Percentiles rank a stretch among this genome's conserved stretches.
Conservation (phyloP, 2,797 vertebrate genomes). For the Gymnodraco acuticeps region DNA sequence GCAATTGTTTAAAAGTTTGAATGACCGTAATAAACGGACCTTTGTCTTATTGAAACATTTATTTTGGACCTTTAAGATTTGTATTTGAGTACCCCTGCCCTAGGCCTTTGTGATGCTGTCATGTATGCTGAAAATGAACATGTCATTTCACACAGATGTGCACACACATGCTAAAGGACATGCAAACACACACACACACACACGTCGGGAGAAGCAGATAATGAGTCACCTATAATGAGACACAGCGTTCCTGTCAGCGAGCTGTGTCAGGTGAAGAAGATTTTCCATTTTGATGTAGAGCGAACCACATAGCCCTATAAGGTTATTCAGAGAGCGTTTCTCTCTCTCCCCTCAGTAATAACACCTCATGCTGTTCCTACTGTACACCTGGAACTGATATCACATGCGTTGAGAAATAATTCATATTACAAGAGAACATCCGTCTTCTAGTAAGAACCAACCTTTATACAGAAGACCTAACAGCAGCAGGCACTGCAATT, state of each 20-base stretch:
- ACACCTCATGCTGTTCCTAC: conserved; percentile 44
- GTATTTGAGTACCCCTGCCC: too few relatives aligned
- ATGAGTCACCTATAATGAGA: conserved; percentile 74
- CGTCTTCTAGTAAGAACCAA: background rate
- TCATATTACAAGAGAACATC: conserved; percentile 20
- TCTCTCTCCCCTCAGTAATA: conserved; percentile 30
- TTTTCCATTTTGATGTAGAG: conserved; percentile 60
- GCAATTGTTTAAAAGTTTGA: too few relatives aligned
- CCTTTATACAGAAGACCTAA: background rate
- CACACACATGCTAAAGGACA: conserved; percentile 25
- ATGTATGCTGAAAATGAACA: conserved; percentile 52
- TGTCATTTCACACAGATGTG: conserved; percentile 44
- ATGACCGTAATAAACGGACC: too few relatives aligned
- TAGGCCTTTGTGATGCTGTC: conserved; percentile 25
- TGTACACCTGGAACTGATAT: conserved; percentile 46
- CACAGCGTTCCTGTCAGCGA: conserved; percentile 63
- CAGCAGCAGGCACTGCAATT: background rate
- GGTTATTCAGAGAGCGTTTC: conserved; percentile 39
- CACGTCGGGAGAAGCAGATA: conserved; percentile 44
- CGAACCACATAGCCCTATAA: conserved; percentile 43
- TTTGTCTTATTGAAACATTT: too few relatives aligned
- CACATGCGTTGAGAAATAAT: conserved; percentile 35
- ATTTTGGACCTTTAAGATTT: too few relatives aligned
- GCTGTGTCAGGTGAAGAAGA: conserved; percentile 71
- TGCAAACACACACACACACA: conserved; percentile 16